Evolutionary conservation across 2,797 vertebrate genomes (phyloP).

Genomic region (Oreochromis grahami): DNA sequence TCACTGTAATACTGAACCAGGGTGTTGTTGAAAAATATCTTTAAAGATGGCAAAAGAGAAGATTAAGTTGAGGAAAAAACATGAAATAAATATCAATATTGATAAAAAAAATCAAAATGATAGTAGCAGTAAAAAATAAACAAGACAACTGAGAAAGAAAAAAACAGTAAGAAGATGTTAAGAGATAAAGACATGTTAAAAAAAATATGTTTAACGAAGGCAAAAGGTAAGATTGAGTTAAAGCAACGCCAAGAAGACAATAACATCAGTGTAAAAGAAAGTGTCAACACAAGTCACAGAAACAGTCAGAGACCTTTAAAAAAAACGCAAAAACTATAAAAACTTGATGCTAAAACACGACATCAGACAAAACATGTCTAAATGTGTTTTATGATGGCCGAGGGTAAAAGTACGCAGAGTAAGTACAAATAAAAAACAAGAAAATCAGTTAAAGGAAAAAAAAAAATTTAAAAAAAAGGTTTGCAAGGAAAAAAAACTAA

Average conservation of each 20-base stretch:
- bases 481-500: accelerated
- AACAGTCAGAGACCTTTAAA: not conserved
- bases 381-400: not conserved
- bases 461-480: not conserved
- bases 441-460: not conserved
- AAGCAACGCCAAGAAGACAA: not conserved
- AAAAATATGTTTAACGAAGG: not conserved
- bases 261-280: not conserved
- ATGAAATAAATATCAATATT: not conserved
- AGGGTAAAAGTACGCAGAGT: not conserved
- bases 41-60: not conserved
- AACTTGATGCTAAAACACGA: not conserved
- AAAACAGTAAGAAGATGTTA: not conserved
- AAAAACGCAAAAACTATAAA: not conserved
- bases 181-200: not conserved
- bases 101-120: not conserved
- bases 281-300: not conserved
- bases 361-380: not conserved
- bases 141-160: not conserved
- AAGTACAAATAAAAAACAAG: not conserved
- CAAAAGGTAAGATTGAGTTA: not conserved
- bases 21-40: not conserved
- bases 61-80: not conserved
- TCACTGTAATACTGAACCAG: not conserved
- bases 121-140: not conserved